Evolutionary conservation across 2,888 invertebrate genomes (phyloP), one percentile per base, ranked within the genome.

Genomic region (Panorpa germanica): DNA sequence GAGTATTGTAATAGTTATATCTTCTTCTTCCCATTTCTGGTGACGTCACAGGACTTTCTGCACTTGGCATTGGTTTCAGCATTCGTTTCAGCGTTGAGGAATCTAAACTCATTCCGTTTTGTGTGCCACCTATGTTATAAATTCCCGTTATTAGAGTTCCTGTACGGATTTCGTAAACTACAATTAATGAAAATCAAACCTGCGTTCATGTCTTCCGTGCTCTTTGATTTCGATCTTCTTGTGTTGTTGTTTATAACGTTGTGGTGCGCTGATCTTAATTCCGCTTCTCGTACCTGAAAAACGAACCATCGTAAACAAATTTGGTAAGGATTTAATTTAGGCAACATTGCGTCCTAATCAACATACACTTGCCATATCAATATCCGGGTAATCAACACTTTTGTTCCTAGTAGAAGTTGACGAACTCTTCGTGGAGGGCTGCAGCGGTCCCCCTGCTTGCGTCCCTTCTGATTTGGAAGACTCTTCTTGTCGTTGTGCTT

Each of bases 41-140:
- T 33, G 85, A 86, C 28, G 86, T 86, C 29, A 80, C 83, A 2
- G 85, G 85, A 47, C 81, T 82, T 49, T 83, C 85, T 34, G 75
- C 72, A 41, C 81, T 82, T 14, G 88, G 81, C 73, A 93, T 82
- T 28, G 90, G 88, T 48, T 90, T 88, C 42, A 93, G 63, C 83
- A 93, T 88, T 39, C 85, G 70, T 53, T 91, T 90, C 42, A 93
- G 61, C 6, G 88, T 88, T 48, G 73, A 77, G 46, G 78, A 77
- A 53, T 9, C n/a, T 9, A 20, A n/a, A 42, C 53, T 59, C 43
- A 61, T 56, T 18, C 57, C 57, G 35, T 47, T 52, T 39, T 49
- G 50, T 37, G 46, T 48, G 30, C 34, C 41, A 35, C 52, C 53
- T 24, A 24, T 11, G n/a, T 13, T 7, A n/a, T 24, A 8, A 8